Base-by-base conservation (phyloP, 2,113 vertebrate species). In the Hemichromis elongatus region DNA sequence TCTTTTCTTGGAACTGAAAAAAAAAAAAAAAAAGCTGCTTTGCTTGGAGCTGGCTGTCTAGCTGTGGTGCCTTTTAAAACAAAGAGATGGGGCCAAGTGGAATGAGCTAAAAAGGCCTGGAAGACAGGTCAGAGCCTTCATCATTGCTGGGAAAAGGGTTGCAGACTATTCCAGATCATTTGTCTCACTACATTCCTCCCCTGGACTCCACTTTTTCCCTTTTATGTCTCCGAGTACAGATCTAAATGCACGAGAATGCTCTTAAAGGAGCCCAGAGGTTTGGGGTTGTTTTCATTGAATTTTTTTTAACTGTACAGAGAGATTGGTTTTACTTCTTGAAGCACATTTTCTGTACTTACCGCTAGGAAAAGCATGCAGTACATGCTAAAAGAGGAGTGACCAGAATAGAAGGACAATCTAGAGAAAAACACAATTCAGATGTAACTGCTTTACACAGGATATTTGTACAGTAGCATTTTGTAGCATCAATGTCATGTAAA, bases 361-460 rank as follows among this genome's bases (percentile, higher is more conserved):
- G 97, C 97, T 24, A 99, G 93, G 94, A 99, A 99, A 81, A 98
- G 91, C 98, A 99, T 98, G 94, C 97, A 98, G 95, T 99, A 99
- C 98, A 99, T 99, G 68, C 97, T 97, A 7, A 99, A 99, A 54
- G 99, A 99, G 1, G 99, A 98, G 91, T 99, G 98, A 3, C 98
- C 98, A 0, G 99, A 99, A 83, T 99, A 99, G 95, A 99, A 99
- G 6, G 98, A 99, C 61, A 99, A 86, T 80, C 98, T 99, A 90
- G 2, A 90, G 68, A 90, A 81, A 82, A 68, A 24, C 14, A 82
- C 3, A 21, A 50, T 19, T 54, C 66, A 79, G 80, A 77, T 83
- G 12, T 26, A 73, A 66, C 0, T 70, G 53, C 21, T 10, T 45
- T 33, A 57, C 19, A 75, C 7, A 30, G 24, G 63, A 1, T 10